Base-by-base conservation (phyloP, 2,797 vertebrate species). In the Pangasius larnaudii region DNA sequence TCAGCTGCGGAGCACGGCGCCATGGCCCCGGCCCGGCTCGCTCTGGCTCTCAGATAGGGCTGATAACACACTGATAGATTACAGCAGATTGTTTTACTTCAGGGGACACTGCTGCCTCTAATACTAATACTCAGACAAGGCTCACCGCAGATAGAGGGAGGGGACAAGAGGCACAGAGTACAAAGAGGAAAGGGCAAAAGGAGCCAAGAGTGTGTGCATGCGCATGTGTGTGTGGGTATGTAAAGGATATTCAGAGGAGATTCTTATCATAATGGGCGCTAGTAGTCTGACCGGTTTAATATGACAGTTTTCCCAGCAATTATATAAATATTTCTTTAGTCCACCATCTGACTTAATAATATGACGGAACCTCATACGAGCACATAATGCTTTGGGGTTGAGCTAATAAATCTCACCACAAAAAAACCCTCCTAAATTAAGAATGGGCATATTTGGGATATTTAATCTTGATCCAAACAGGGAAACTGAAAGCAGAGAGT, bases 71-170 rank as follows among this genome's bases (percentile, higher is more conserved):
- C 97, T 97, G 96, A 97, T 97, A 99, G 98, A 98, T 99, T 96
- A 98, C 97, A 97, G 93, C 95, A 97, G 98, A 99, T 99, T 97
- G 97, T 96, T 97, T 97, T 97, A 97, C 97, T 97, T 96, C 93
- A 96, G 95, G 97, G 97, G 96, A 97, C 95, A 94, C 94, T 94
- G 93, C 93, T 95, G 94, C 94, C 95, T 94, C 96, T 95, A 93
- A 94, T 90, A 93, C 96, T 95, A 96, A 97, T 95, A 95, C 96
- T 94, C 92, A 95, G 95, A 95, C 94, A 94, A 92, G 94, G 89
- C 94, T 91, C 91, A 88, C 92, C 89, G 91, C 93, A 58, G 91
- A 93, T 92, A 86, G 92, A 86, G 39, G 88, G 89, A 86, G 89
- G 86, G 88, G 84, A 0, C 36, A 71, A 88, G 88, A 86, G 85